phyloP scores from a whole-genome alignment of 2,797 vertebrate species.

The Molossus alvarezi region DNA sequence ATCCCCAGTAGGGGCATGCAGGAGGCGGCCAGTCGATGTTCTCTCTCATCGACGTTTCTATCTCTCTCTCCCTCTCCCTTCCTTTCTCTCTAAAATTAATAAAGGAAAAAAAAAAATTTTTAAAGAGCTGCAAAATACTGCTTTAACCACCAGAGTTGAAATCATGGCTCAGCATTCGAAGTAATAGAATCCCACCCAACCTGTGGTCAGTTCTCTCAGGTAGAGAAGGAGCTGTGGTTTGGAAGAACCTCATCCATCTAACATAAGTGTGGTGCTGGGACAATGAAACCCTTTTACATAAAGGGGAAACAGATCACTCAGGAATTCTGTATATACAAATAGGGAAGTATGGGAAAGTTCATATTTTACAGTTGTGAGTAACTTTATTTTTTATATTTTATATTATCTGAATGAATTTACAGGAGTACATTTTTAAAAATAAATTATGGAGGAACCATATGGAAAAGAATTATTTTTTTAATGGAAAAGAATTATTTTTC shows the following conservation, averaged over 20 bases:
- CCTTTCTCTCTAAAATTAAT: too few species aligned
- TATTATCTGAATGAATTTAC: not conserved
- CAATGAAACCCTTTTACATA: not conserved
- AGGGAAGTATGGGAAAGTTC: not conserved
- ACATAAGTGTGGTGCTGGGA: accelerated
- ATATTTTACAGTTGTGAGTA: not conserved
- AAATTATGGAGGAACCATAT: not conserved
- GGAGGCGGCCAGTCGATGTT: too few species aligned
- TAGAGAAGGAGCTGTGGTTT: not conserved
- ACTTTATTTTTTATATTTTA: conserved; percentile 48
- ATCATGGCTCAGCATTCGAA: not conserved
- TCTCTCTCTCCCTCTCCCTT: too few species aligned
- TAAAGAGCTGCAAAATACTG: not conserved
- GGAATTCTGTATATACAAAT: not conserved
- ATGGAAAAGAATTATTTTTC: conserved; percentile 2
- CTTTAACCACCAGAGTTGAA: not conserved
- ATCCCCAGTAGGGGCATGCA: too few species aligned
- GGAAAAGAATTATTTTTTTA: conserved; percentile 23
- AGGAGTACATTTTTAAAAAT: not conserved
- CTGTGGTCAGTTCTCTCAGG: not conserved
- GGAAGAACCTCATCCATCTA: not conserved
- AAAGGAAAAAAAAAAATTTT: too few species aligned
- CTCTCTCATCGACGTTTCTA: too few species aligned
- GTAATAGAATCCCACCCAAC: not conserved
- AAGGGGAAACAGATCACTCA: not conserved